Evolutionary conservation across 2,113 vertebrate genomes (phyloP).

Genomic region (Stomatorhinus ivindoensis): DNA sequence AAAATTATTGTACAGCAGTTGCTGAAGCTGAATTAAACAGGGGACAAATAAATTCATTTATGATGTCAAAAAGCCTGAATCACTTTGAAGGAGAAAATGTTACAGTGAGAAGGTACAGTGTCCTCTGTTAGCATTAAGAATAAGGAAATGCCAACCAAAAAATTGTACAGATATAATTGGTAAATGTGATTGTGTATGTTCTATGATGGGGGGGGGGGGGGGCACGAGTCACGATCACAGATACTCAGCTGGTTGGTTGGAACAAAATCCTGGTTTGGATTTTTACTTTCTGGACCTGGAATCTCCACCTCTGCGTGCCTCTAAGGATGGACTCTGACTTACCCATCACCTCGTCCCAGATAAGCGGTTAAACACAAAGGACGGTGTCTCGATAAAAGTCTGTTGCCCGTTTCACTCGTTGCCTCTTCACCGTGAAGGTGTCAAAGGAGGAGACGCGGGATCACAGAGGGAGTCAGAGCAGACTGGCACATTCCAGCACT

Average conservation of each 20-base stretch:
- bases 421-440: neutral
- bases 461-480: neutral
- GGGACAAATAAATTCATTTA: neutral
- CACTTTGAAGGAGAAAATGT: neutral
- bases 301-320: too few species aligned
- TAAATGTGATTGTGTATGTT: neutral
- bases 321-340: neutral
- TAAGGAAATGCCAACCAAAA: neutral
- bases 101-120: neutral
- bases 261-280: too few species aligned
- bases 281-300: too few species aligned
- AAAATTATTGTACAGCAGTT: neutral
- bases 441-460: neutral
- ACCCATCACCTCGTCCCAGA: neutral
- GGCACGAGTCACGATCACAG: too few species aligned
- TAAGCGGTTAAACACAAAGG: neutral
- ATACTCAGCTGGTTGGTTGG: too few species aligned
- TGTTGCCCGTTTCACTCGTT: neutral
- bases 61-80: neutral
- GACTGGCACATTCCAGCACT: neutral
- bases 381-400: neutral
- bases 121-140: neutral
- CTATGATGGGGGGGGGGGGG: neutral
- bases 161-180: neutral
- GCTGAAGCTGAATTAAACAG: neutral